Base-by-base conservation (phyloP, 2,797 vertebrate species). In the Sandelia bainsii region DNA sequence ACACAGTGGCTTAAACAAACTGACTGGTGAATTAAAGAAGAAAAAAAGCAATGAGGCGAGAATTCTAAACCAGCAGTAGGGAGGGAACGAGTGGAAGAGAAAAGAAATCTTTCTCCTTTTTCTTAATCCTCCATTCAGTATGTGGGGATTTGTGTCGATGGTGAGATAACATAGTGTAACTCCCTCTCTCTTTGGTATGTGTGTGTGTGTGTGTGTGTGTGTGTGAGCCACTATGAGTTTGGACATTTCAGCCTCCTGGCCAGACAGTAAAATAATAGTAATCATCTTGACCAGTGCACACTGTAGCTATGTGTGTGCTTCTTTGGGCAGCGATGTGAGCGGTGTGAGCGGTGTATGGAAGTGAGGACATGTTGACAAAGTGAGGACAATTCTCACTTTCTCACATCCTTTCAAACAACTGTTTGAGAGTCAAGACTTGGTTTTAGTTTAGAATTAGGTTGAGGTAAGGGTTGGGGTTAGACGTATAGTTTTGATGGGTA, bases 271-370 rank as follows among this genome's bases (percentile, higher is more conserved):
- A 91, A 90, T 86, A 87, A 87, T 75, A 72, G 79, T 83, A 85
- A 89, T 92, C 81, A 87, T 81, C 61, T 72, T 86, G 89, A 90
- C 89, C 84, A 83, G 66, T 74, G 61, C 72, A 53, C 62, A 79
- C 75, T 46, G 68, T 74, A 63, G 77, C 34, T 76, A 62, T 65
- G 46, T 69, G 50, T 59, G 58, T 51, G 25, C 46, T 14, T 60
- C 22, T 65, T 29, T 56, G 45, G 5, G 29, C 29, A 32, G 29
- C 7, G 6, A 5, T 8, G 29, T 32, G 5, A 32, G 29, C 29
- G n/a, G n/a, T n/a, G n/a, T n/a, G n/a, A 6, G 3, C 29, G n/a
- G n/a, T n/a, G n/a, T n/a, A 32, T 32, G 29, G 29, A 32, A 32
- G 29, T 32, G 29, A 32, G 7, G 29, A 32, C 29, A 32, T 32